Percentiles rank a stretch among this genome's conserved stretches.
Evolutionary conservation across 2,888 invertebrate species (phyloP).

Genomic region (Conomelus anceps): DNA sequence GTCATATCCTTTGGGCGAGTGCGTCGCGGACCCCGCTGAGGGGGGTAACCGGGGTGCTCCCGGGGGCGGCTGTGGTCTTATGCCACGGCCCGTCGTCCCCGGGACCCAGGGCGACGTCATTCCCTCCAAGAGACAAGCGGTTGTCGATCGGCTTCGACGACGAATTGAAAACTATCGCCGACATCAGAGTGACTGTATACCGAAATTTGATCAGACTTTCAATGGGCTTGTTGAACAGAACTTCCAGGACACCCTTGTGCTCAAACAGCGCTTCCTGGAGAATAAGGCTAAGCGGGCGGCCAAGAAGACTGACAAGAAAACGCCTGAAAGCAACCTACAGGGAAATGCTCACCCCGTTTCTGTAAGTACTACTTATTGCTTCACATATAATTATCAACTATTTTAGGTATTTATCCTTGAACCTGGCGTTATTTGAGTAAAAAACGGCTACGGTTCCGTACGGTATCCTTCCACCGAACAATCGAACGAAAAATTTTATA

Average conservation of each 20-base stretch:
- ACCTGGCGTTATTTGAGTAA: no score
- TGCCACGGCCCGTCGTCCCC: conserved; percentile 49
- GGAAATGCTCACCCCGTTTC: conserved; percentile 25
- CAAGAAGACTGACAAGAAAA: conserved; percentile 67
- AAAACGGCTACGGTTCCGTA: no score
- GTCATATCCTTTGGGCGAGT: conserved; percentile 45
- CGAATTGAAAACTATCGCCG: conserved; percentile 82
- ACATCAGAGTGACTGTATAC: conserved; percentile 77
- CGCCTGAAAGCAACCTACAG: conserved; percentile 45
- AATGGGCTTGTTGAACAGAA: conserved; percentile 84
- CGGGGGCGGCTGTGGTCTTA: conserved; percentile 64
- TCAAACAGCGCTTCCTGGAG: conserved; percentile 85
- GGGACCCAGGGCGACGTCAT: conserved; percentile 54
- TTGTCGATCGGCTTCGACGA: conserved; percentile 74
- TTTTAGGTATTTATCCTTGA: no score
- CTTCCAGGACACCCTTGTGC: conserved; percentile 76
- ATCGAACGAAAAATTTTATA: no score
- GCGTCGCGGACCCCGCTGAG: conserved; percentile 48
- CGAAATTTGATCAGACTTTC: conserved; percentile 81
- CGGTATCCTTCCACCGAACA: no score
- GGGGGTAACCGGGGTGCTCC: conserved; percentile 60
- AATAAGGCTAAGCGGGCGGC: conserved; percentile 82
- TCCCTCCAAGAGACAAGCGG: conserved; percentile 75
- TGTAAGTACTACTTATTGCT: conserved; percentile 22
- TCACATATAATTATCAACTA: no score